Evolutionary conservation across 2,888 invertebrate genomes (phyloP), one percentile per base, ranked within the genome.

Genomic region (Lissonota sp.): DNA sequence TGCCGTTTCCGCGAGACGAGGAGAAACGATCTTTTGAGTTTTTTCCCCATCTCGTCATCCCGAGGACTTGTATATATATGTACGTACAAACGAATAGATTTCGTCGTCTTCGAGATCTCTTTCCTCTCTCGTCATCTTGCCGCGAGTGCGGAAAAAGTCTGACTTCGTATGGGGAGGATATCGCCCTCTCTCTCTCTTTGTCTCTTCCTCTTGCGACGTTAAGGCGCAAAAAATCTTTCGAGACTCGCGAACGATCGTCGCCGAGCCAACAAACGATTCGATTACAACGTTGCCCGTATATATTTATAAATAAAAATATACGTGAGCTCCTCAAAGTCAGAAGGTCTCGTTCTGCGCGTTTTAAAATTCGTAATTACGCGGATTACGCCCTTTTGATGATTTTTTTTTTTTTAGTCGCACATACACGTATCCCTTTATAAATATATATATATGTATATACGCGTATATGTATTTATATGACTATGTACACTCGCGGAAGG

Each of bases 241-340:
- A 51, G 58, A 49, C 49, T 10, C 49, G 49, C 49, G 70, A 12
- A 60, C 49, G 70, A 72, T 73, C 63, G 37, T 73, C 64, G 62
- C 53, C 46, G 8, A 57, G 64, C 63, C 73, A 73, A 71, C 64
- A 73, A 71, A 75, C 80, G 80, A 80, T 80, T 75, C 79, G 74
- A 79, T 79, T 71, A 75, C 79, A 26, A 39, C 58, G 57, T 16
- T 10, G 12, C 14, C 6, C 64, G n/a, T 49, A 63, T 49, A 49
- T 46, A 63, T 12, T 7, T 8, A 57, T 51, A 8, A 57, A 57
- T 64, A 55, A 37, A 55, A 63, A 44, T 51, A 63, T 73, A 63
- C n/a, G 53, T 63, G 39, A 37, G 5, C 72, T 55, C 6, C 72
- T 55, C 6, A 44, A 8, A 55, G 55, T 44, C 71, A n/a, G 8